Percentiles rank a stretch among this genome's conserved stretches.
phyloP scores from a whole-genome alignment of 2,888 invertebrate species.

The Athrips mouffetella region DNA sequence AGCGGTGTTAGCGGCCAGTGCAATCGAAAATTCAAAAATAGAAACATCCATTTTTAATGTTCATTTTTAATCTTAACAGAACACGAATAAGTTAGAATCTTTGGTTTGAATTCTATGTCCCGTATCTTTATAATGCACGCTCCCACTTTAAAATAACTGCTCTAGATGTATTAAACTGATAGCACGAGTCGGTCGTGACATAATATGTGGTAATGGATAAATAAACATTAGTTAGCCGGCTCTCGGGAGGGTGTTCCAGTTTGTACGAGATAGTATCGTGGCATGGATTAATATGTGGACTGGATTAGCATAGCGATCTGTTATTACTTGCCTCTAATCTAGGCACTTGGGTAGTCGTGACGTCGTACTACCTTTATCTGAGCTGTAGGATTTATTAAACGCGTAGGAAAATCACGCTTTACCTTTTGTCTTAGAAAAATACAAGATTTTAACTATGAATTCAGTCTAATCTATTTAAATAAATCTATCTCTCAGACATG shows the following conservation, averaged over 20 bases:
- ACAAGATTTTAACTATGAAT: no score
- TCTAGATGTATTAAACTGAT: constrained; percentile 59
- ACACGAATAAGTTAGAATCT: no score
- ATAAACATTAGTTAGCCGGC: constrained; percentile 40
- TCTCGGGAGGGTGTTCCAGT: constrained; percentile 21
- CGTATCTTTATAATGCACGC: constrained; percentile 21
- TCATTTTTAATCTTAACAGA: no score
- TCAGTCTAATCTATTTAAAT: no score
- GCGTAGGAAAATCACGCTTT: no score
- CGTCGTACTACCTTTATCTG: constrained; percentile 4
- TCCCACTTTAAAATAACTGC: constrained; percentile 47
- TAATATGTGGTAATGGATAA: constrained; percentile 60
- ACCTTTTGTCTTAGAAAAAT: no score
- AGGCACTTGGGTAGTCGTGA: constrained; percentile 6
- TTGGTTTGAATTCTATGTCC: no score
- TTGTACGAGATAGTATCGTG: constrained; percentile 14
- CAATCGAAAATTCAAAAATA: constrained; percentile 5
- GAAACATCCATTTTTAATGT: constrained; percentile 10
- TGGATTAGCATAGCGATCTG: constrained; percentile 16
- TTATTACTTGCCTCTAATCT: constrained; percentile 9
- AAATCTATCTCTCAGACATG: no score
- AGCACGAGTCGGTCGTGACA: constrained; percentile 47
- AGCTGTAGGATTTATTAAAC: background rate
- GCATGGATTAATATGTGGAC: constrained; percentile 13
- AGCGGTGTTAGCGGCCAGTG: background rate